phyloP scores from a whole-genome alignment of 2,797 vertebrate species.

The Epinephelus awoara region DNA sequence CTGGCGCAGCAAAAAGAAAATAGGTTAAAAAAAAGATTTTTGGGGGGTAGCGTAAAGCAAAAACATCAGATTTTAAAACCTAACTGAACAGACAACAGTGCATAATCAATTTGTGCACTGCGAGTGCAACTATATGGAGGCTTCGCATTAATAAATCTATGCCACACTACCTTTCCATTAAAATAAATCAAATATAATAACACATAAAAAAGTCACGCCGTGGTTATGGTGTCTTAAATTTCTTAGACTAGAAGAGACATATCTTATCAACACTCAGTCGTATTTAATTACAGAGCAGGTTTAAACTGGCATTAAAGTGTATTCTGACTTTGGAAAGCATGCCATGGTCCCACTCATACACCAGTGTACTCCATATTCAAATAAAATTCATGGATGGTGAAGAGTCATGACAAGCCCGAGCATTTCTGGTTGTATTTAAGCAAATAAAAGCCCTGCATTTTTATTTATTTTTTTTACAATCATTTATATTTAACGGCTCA shows the following conservation, averaged over 20 bases:
- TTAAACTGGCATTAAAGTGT: conserved; percentile 35
- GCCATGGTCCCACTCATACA: conserved; percentile 29
- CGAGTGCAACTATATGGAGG: neutral
- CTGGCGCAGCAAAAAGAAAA: neutral
- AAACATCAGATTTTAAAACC: neutral
- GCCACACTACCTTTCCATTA: neutral
- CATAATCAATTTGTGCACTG: neutral
- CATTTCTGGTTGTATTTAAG: neutral
- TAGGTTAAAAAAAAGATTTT: neutral
- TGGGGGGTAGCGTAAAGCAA: neutral
- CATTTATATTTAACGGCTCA: neutral
- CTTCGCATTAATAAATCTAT: neutral
- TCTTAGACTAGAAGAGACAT: neutral
- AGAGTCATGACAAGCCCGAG: conserved; percentile 17
- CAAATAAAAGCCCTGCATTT: neutral
- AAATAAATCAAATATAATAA: neutral
- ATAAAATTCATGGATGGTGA: neutral
- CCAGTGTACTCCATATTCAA: conserved; percentile 22
- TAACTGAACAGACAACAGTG: neutral
- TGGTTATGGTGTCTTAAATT: neutral
- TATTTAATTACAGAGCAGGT: conserved; percentile 50
- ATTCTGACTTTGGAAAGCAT: conserved; percentile 36
- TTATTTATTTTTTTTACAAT: neutral
- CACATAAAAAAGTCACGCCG: neutral
- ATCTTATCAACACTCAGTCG: conserved; percentile 8